Base-by-base conservation (phyloP, 2,888 invertebrate species). In the Lathronympha strigana region DNA sequence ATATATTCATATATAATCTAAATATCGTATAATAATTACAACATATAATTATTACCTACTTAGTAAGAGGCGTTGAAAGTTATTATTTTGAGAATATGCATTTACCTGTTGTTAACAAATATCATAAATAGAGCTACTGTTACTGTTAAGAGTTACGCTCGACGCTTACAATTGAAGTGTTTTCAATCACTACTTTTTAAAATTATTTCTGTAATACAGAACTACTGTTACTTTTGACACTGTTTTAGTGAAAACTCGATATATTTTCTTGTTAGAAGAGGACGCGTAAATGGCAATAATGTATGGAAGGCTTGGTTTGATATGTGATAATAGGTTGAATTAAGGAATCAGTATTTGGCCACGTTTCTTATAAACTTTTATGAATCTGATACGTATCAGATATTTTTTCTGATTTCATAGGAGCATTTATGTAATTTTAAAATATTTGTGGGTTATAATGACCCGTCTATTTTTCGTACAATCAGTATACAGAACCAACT, bases 321-420 rank as follows among this genome's bases (percentile, higher is more conserved):
- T 78, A 83, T 90, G 90, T 90, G 90, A 90, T 90, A 90, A 85
- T 88, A 89, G 86, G 80, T 81, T 78, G 82, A 79, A 77, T 74
- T 86, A 84, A 82, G 83, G 73, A 71, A 73, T 73, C 79, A 81
- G 76, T 74, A 69, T 72, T 73, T 78, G 79, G 76, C 73, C 72
- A 68, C 69, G 66, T 72, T 68, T 73, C 75, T 74, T 73, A 71
- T 67, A 77, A 77, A 77, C 73, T 80, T 76, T 77, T 73, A 73
- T 72, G 71, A 74, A 70, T 72, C 71, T 72, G 72, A 70, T 72
- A 43, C 63, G 64, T 58, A 68, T 76, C 77, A 76, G 83, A 85
- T 84, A 79, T 81, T 77, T 78, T 40, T 74, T 73, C 66, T 71
- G 73, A 76, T 82, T 86, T 90, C 88, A 89, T 90, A 86, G 89